These are phyloP conservation scores for Papilio xuthus DNA, from an alignment of 1,140 invertebrate genomes.

Conservation along the genomic window DNA sequence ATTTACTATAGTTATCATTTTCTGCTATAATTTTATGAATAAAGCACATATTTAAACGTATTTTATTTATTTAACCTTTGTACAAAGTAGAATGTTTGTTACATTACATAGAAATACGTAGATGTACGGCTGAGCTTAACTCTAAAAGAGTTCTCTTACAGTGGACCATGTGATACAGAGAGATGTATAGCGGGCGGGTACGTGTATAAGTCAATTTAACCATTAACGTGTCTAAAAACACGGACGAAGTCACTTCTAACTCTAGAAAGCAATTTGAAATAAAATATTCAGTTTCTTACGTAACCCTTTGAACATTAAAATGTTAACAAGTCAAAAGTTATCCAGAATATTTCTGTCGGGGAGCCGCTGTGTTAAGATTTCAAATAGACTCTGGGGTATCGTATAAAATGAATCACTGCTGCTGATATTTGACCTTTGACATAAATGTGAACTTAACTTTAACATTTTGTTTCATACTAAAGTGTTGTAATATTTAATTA, in stretches of 20 bases:
- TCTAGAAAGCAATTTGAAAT: neutral
- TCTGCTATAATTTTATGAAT: neutral
- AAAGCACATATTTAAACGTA: neutral
- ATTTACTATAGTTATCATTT: neutral
- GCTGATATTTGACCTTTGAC: neutral
- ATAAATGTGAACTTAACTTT: neutral
- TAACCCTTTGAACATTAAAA: slow-evolving; percentile 1
- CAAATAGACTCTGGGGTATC: neutral
- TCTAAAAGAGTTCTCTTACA: too few species aligned
- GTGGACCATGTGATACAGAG: too few species aligned
- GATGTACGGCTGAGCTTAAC: too few species aligned
- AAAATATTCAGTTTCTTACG: neutral
- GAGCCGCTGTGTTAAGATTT: neutral
- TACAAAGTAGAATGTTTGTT: too few species aligned
- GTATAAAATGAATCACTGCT: neutral
- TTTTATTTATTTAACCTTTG: too few species aligned
- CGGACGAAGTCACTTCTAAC: neutral
- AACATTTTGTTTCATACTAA: neutral
- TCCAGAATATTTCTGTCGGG: neutral
- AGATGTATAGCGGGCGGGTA: too few species aligned
- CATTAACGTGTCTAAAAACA: neutral
- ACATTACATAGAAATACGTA: too few species aligned
- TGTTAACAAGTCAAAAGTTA: slow-evolving; percentile 3
- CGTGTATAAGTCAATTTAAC: too few species aligned
- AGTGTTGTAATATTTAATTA: neutral